These are phyloP conservation scores for Standfussiana lucernea DNA, from an alignment of 2,888 invertebrate species.

Conservation along the genomic window DNA sequence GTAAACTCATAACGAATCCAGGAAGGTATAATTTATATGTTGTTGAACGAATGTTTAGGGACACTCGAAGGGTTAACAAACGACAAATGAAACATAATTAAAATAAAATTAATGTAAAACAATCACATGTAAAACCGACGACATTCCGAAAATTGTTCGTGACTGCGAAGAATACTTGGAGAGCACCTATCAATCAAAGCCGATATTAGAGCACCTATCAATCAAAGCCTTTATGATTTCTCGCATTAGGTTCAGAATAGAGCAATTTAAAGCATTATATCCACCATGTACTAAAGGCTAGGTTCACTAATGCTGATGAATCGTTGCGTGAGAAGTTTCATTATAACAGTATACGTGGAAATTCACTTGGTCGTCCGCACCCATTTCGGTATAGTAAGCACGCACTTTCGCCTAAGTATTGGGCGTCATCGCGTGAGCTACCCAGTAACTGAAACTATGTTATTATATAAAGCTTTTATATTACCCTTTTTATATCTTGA, in stretches of 20 bases:
- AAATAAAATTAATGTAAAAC: conserved; percentile 7
- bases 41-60: no score
- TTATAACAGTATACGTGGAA: conserved; percentile 82
- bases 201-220: no score
- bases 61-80: no score
- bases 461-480: conserved; percentile 71
- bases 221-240: conserved; percentile 34
- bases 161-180: conserved; percentile 16
- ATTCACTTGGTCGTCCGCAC: conserved; percentile 79
- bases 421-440: conserved; percentile 72
- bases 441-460: conserved; percentile 73
- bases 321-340: conserved; percentile 82
- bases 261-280: conserved; percentile 61
- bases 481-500: conserved; percentile 60
- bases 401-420: conserved; percentile 78
- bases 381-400: conserved; percentile 78
- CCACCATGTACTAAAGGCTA: conserved; percentile 51
- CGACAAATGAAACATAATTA: conserved; percentile 36
- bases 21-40: no score
- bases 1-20: no score
- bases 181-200: conserved; percentile 27
- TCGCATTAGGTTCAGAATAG: conserved; percentile 58
- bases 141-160: conserved; percentile 1
- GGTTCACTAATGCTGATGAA: conserved; percentile 61
- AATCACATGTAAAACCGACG: neutral